These are phyloP conservation scores for Tethya wilhelma DNA, from an alignment of 37 sponge, comb jelly and placozoan species.

Conservation along the genomic window DNA sequence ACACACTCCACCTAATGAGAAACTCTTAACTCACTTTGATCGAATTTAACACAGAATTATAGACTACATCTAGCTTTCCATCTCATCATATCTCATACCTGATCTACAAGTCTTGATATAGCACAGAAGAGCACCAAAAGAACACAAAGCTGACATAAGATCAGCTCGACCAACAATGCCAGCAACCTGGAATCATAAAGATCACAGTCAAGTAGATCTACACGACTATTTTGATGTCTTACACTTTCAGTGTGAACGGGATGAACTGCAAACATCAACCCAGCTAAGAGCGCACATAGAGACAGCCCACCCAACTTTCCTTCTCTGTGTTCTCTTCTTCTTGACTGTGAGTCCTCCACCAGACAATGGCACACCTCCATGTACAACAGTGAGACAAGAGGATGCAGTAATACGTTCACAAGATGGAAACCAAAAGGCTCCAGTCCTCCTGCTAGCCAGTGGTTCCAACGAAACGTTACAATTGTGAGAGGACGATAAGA, in stretches of 20 bases:
- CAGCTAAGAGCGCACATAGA: slow-evolving; percentile 28
- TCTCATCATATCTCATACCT: slow-evolving; percentile 9
- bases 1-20: background rate
- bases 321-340: background rate
- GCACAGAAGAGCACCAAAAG: slow-evolving; percentile 35
- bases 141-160: slow-evolving; percentile 68
- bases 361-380: slow-evolving; percentile 20
- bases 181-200: slow-evolving; percentile 34
- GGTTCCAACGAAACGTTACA: slow-evolving; percentile 71
- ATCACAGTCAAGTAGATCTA: background rate
- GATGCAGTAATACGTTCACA: slow-evolving; percentile 63
- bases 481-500: slow-evolving; percentile 91
- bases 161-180: slow-evolving; percentile 86
- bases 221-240: slow-evolving; percentile 2
- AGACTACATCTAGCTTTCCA: background rate
- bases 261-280: slow-evolving; percentile 79
- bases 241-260: slow-evolving; percentile 86
- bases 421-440: slow-evolving; percentile 64
- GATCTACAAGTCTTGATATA: slow-evolving; percentile 4
- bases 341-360: background rate
- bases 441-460: slow-evolving; percentile 61
- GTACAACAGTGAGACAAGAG: slow-evolving; percentile 45
- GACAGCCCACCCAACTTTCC: too few species aligned
- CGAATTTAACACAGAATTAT: too few species aligned
- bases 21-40: too few species aligned